These are phyloP conservation scores for Brachyrhaphis roseni DNA, from an alignment of 2,797 vertebrate species.

Conservation along the genomic window DNA sequence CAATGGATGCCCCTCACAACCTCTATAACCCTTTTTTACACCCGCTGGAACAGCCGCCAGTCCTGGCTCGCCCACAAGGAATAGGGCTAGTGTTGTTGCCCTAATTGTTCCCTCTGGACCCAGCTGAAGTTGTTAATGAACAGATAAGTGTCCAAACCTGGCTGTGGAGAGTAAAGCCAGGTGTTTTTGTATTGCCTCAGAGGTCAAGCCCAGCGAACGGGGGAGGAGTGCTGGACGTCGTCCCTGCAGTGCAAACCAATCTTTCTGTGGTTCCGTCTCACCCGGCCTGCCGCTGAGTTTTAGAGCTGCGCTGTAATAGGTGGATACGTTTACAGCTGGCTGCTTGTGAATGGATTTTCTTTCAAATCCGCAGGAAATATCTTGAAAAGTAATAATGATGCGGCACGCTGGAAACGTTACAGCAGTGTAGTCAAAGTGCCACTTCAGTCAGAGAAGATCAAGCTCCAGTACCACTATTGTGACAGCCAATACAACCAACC, in stretches of 20 bases:
- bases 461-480: not conserved
- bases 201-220: conserved; percentile 30
- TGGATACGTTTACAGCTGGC: conserved; percentile 33
- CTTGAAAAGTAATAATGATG: conserved; percentile 54
- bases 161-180: conserved; percentile 58
- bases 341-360: conserved; percentile 22
- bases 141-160: conserved; percentile 50
- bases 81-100: conserved; percentile 4
- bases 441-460: not conserved
- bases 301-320: conserved; percentile 35
- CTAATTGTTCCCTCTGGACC: conserved; percentile 51
- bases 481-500: not conserved
- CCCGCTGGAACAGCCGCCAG: conserved; percentile 6
- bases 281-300: conserved; percentile 18
- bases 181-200: conserved; percentile 43
- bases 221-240: conserved; percentile 15
- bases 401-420: conserved; percentile 24
- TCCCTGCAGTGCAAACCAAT: conserved; percentile 49
- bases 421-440: not conserved
- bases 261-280: conserved; percentile 18
- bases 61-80: conserved; percentile 22
- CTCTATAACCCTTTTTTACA: conserved; percentile 12
- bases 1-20: not conserved
- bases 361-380: conserved; percentile 40
- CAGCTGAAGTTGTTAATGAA: conserved; percentile 45